Evolutionary conservation across 2,113 vertebrate genomes (phyloP).

Genomic region (Dipodomys ordii): DNA sequence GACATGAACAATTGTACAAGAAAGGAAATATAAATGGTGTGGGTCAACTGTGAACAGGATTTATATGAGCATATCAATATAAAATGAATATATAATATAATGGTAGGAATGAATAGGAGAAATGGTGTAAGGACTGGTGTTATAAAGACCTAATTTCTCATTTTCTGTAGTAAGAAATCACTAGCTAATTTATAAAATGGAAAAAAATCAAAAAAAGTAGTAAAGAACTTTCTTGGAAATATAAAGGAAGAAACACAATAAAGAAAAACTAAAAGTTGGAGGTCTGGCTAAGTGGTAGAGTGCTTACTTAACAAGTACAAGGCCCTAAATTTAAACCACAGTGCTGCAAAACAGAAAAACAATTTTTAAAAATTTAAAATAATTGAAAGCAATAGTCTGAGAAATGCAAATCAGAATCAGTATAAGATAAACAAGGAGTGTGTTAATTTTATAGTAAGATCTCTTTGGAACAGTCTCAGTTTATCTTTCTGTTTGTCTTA

Average conservation of each 20-base stretch:
- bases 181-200: conserved; percentile 24
- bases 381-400: neutral
- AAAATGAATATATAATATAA: conserved; percentile 49
- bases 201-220: conserved; percentile 51
- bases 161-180: conserved; percentile 29
- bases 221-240: conserved; percentile 44
- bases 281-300: neutral
- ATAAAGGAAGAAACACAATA: neutral
- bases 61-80: conserved; percentile 39
- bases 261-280: neutral
- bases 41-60: conserved; percentile 46
- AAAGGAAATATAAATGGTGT: conserved; percentile 60
- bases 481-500: neutral
- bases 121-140: neutral
- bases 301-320: neutral
- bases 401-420: neutral
- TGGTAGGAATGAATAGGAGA: neutral
- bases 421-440: neutral
- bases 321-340: neutral
- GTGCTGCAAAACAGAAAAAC: neutral
- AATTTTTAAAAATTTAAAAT: neutral
- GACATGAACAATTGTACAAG: conserved; percentile 30
- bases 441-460: neutral
- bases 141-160: conserved; percentile 35
- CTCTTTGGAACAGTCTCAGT: neutral